These are phyloP conservation scores for Mesoligia furuncula DNA, from an alignment of 2,888 invertebrate species.

Conservation along the genomic window DNA sequence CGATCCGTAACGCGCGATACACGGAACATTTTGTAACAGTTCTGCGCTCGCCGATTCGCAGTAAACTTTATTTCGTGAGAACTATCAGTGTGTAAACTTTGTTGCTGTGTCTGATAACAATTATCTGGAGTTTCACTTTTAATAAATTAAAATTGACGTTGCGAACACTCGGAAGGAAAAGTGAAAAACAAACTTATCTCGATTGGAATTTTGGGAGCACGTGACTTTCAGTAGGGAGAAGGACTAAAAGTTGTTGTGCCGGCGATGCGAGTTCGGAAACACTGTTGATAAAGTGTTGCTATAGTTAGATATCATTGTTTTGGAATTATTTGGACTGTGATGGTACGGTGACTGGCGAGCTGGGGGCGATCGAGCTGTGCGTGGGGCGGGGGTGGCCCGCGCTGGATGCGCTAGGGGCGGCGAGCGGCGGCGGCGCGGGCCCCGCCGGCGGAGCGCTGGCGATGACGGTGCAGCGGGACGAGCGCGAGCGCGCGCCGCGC, in stretches of 20 bases:
- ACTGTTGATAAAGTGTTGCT: conserved; percentile 55
- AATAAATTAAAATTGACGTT: conserved; percentile 25
- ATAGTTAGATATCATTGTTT: conserved; percentile 42
- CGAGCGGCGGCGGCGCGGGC: conserved; percentile 80
- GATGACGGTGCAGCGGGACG: conserved; percentile 92
- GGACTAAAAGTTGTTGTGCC: conserved; percentile 47
- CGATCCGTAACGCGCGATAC: conserved; percentile 45
- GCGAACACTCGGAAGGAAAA: conserved; percentile 37
- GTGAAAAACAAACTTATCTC: conserved; percentile 50
- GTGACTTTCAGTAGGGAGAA: conserved; percentile 25
- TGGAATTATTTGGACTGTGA: conserved; percentile 66
- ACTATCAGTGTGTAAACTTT: conserved; percentile 54
- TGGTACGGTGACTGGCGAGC: conserved; percentile 74
- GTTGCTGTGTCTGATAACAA: conserved; percentile 35
- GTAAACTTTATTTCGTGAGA: conserved; percentile 59
- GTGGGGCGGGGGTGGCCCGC: conserved; percentile 81
- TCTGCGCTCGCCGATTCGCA: conserved; percentile 45
- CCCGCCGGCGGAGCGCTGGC: conserved; percentile 89
- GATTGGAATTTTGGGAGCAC: conserved; percentile 38
- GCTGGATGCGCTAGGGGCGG: conserved; percentile 84
- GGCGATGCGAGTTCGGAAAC: conserved; percentile 62
- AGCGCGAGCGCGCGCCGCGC: conserved; percentile 94
- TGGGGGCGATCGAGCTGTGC: conserved; percentile 81
- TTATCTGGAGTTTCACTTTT: conserved; percentile 30
- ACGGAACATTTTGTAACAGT: conserved; percentile 31